Conservation (phyloP, 2,113 vertebrate genomes). For the Phoxinus phoxinus region DNA sequence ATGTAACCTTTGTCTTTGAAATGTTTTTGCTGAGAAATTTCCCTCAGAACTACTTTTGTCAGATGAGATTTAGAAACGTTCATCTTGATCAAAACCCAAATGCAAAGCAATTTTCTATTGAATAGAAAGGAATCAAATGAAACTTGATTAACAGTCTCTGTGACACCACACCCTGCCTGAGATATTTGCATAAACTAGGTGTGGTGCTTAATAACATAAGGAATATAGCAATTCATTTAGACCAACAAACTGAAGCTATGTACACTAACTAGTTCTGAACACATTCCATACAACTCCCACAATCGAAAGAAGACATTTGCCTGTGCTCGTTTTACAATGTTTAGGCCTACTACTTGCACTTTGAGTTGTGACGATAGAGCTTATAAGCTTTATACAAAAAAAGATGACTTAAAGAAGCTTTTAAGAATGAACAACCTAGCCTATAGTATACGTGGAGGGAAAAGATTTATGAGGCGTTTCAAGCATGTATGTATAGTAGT, state of each 20-base stretch:
- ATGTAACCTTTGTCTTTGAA: no score
- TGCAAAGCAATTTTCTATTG: not conserved
- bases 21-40: not conserved
- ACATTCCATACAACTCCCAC: constrained; percentile 23
- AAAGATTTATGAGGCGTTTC: not conserved
- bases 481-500: not conserved
- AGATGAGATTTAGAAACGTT: not conserved
- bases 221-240: not conserved
- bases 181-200: constrained; percentile 3
- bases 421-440: not conserved
- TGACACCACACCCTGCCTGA: constrained; percentile 3
- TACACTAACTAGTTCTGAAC: constrained; percentile 1
- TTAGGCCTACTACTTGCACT: not conserved
- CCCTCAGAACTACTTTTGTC: not conserved
- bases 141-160: not conserved
- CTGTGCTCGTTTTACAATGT: not conserved
- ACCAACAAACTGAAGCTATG: not conserved
- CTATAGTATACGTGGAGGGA: not conserved
- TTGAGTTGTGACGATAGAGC: not conserved
- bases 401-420: not conserved
- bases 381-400: not conserved
- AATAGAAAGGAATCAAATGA: not conserved
- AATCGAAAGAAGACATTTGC: not conserved
- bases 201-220: not conserved
- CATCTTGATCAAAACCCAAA: not conserved